A percentile compares a stretch with the other conserved stretches of the same genome.
These are phyloP conservation scores for Microdon myrmicae DNA, from an alignment of 2,888 invertebrate genomes.

Conservation along the genomic window DNA sequence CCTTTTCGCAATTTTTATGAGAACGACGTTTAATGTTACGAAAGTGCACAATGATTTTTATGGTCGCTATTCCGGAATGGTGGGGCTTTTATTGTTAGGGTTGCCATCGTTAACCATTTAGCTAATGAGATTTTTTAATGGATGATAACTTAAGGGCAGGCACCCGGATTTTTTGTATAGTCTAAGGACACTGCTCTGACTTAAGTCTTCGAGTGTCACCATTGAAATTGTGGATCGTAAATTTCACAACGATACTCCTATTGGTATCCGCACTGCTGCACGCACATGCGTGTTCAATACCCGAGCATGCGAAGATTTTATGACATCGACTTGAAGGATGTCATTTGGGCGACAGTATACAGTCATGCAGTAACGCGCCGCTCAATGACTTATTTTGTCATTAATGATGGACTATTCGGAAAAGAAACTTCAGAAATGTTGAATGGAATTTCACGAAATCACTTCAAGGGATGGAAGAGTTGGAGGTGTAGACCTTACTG, in stretches of 20 bases:
- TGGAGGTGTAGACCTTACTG: not conserved
- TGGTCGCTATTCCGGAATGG: not conserved
- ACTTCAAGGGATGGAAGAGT: not conserved
- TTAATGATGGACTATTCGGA: conserved; percentile 36
- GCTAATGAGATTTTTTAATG: conserved; percentile 54
- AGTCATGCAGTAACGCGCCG: conserved; percentile 19
- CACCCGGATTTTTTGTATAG: no score
- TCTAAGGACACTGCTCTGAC: no score
- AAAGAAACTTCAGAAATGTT: conserved; percentile 14
- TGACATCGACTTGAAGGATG: conserved; percentile 45
- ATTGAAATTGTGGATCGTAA: conserved; percentile 36
- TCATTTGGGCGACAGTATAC: conserved; percentile 36
- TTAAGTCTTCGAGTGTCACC: conserved; percentile 20
- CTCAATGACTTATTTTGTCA: conserved; percentile 43
- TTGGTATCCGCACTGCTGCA: conserved; percentile 9
- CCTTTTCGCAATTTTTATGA: no score
- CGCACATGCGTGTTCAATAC: conserved; percentile 22
- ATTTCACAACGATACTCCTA: conserved; percentile 33
- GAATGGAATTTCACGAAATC: conserved; percentile 18
- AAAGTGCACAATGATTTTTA: conserved; percentile 50
- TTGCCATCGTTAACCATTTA: conserved; percentile 55
- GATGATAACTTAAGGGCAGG: no score
- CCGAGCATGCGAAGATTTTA: conserved; percentile 33
- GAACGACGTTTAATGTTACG: conserved; percentile 44
- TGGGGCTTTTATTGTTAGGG: conserved; percentile 45